Evolutionary conservation across 2,113 vertebrate genomes (phyloP).

Genomic region (Setophaga coronata): DNA sequence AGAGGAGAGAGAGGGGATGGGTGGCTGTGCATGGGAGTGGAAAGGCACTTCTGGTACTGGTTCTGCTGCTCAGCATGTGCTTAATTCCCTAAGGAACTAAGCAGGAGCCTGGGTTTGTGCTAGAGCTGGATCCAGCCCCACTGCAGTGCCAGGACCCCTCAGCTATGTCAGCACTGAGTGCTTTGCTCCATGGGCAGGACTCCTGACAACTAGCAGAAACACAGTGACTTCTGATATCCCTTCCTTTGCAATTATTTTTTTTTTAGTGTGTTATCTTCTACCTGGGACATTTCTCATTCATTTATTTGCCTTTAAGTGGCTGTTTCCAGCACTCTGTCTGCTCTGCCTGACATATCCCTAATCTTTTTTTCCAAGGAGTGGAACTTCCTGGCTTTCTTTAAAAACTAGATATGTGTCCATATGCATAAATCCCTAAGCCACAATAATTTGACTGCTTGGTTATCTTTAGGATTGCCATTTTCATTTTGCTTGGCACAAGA

Average conservation of each 20-base stretch:
- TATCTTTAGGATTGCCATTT: conserved; percentile 5
- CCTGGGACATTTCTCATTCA: not conserved
- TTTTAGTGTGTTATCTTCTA: not conserved
- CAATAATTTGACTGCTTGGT: not conserved
- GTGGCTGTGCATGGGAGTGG: not conserved
- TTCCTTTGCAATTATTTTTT: not conserved
- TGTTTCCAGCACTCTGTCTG: not conserved
- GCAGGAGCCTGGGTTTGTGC: accelerated
- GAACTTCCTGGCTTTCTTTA: conserved; percentile 31
- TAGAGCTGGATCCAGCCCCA: not conserved
- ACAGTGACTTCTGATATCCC: not conserved
- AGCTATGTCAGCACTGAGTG: not conserved
- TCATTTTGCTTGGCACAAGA: not conserved
- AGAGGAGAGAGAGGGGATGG: not conserved
- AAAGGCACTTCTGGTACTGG: not conserved
- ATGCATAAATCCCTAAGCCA: not conserved
- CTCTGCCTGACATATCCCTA: not conserved
- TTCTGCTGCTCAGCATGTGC: not conserved
- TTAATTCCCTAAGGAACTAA: not conserved
- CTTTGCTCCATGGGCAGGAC: not conserved
- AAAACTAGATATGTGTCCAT: not conserved
- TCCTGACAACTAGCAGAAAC: not conserved
- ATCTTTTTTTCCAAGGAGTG: conserved; percentile 47
- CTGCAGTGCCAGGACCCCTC: not conserved
- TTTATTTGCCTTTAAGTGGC: conserved; percentile 1